Evolutionary conservation across 2,113 vertebrate species (phyloP).

Genomic region (Ceuthmochares aereus): DNA sequence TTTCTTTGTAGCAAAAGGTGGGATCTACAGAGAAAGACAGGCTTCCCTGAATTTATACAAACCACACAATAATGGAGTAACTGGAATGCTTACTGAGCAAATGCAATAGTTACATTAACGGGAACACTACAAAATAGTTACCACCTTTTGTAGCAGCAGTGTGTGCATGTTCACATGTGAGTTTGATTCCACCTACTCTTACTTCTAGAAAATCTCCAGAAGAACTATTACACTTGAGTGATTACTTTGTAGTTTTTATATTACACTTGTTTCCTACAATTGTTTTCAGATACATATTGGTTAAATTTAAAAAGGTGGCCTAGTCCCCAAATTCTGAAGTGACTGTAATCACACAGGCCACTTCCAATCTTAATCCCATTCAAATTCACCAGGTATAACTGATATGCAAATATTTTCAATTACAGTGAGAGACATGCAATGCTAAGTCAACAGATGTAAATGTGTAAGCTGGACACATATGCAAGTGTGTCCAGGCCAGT

Average conservation of each 20-base stretch:
- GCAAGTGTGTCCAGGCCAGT: not conserved
- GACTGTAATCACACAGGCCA: not conserved
- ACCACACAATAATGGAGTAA: not conserved
- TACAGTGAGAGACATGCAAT: not conserved
- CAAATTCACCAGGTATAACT: not conserved
- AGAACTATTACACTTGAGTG: not conserved
- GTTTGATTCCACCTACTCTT: not conserved
- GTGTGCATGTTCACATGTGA: not conserved
- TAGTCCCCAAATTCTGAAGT: not conserved
- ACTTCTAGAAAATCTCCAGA: not conserved
- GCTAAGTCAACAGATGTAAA: not conserved
- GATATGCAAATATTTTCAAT: not conserved
- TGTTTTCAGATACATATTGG: not conserved
- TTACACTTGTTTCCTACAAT: not conserved
- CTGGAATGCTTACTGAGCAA: not conserved
- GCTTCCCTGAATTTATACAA: not conserved
- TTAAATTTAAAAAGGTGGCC: not conserved
- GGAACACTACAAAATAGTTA: not conserved
- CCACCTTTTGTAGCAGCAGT: not conserved
- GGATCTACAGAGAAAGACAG: not conserved
- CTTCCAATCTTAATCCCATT: no score
- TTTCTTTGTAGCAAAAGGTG: not conserved
- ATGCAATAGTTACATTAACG: not conserved
- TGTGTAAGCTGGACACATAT: not conserved
- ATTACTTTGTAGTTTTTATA: not conserved